Base-by-base conservation (phyloP, 2,888 invertebrate species). In the Spodoptera littoralis region DNA sequence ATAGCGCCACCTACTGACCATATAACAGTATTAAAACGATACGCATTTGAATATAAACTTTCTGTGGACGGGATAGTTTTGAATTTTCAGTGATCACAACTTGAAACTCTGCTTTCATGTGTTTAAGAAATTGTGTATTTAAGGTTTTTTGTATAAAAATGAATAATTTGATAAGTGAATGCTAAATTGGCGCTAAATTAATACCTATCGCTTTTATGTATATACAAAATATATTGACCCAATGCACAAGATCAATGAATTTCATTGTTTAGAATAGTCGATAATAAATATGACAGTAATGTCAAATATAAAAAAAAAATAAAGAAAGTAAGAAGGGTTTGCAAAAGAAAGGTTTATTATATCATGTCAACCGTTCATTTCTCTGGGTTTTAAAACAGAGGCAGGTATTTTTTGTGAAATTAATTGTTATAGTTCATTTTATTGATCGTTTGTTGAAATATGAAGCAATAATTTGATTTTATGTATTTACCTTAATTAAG, bases 401-500 rank as follows among this genome's bases (percentile, higher is more conserved):
- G 45, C 49, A 58, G 48, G 49, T 63, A 53, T 58, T 59, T 52
- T 53, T 51, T 54, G 49, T 59, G 36, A 51, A 58, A 65, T 57
- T 52, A 71, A 36, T 65, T 76, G 58, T 76, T 72, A 65, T 52
- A 53, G 73, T 36, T 72, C 53, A 70, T 59, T 73, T 71, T 65
- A 67, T 43, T 11, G 47, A 60, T 71, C 50, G 50, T 79, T 66
- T 65, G 49, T 77, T 77, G 63, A 51, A 60, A 73, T 60, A 77
- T 57, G n/a, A 77, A 73, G 78, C 74, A 77, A 77, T 77, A 64
- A 56, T 64, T 77, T 62, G 49, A 68, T 65, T 76, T 63, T 77
- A 77, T 55, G 49, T 70, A n/a, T n/a, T n/a, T n/a, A 36, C 36
- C 36, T 36, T 36, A 52, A 53, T 71, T 65, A 60, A 70, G 76